Evolutionary conservation across 2,888 invertebrate species (phyloP), one percentile per base, ranked within the genome.

Genomic region (Anoplius nigerrimus): DNA sequence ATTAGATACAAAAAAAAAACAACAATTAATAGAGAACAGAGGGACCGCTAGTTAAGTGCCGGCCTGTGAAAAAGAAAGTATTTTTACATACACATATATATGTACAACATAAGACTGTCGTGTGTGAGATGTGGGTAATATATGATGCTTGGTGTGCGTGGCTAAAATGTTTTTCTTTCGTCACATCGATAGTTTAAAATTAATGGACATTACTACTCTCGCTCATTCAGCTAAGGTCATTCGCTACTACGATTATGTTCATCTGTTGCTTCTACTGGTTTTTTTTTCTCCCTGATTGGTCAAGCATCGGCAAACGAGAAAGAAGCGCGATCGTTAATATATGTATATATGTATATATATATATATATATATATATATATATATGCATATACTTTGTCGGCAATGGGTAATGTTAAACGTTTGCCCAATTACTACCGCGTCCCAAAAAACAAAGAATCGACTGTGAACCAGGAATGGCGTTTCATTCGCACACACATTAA

Each of bases 1-100:
- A 69, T 62, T 69, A 74, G 46, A 64, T 57, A 57, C 69, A 72
- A 71, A 77, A 69, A 78, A 79, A 71, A 74, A 76, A 66, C 78
- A 81, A 73, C n/a, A n/a, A n/a, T n/a, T n/a, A n/a, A n/a, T n/a
- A n/a, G n/a, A 75, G 78, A 81, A 78, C 72, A 75, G 67, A 71
- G 80, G 78, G 75, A 75, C 71, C 69, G 63, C 61, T 80, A 66
- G 53, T 72, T 78, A 81, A 79, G 80, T 80, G 80, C 80, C 80
- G 80, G 82, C 80, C 80, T 80, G 74, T 80, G 66, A 76, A 74
- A 75, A 80, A 75, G 59, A 74, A 78, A 74, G 61, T 52, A 62
- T 66, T 43, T 62, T 43, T 16, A 48, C 48, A 48, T 16, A 18
- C n/a, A 48, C 13, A 46, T n/a, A 46, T 46, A 60, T 55, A 59